Base-by-base conservation (phyloP, 2,888 invertebrate species). In the Eupithecia pulchellata region DNA sequence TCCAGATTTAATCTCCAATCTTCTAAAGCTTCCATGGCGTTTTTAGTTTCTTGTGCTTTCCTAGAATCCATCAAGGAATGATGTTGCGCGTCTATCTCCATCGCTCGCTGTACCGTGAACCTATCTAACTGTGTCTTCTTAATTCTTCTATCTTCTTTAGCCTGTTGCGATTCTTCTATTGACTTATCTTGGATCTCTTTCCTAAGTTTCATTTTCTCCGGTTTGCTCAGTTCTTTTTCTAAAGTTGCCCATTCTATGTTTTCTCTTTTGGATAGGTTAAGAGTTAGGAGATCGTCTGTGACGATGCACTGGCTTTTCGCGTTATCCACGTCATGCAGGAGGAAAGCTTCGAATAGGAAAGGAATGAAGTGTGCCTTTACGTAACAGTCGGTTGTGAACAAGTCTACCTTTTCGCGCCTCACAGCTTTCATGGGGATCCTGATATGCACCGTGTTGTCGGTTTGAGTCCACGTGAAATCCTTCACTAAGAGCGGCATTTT, bases 381-480 rank as follows among this genome's bases (percentile, higher is more conserved):
- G 84, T 97, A 97, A 75, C 95, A 94, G 72, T 96, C 95, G 0
- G 96, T 95, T 0, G 96, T 96, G 78, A 97, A 96, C 58, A 97
- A 86, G 85, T 97, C 96, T 0, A 96, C 95, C 85, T 96, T 96
- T 69, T 95, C 95, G 34, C 94, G 91, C 78, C 93, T 94, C 0
- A 95, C 94, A 8, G 96, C 95, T 81, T 95, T 96, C 64, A 97
- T 83, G 6, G 97, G 96, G 34, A 97, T 95, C 76, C 94, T 94
- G 68, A 98, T 94, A 72, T 95, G 95, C 11, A 98, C 82, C 47
- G 88, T 89, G 52, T 92, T 92, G 17, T 93, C 89, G 1, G 96
- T 96, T 92, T 98, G 97, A 52, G 95, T 95, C 98, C 98, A 98
- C 47, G 95, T 95, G 82, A 94, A 97, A 91, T 97, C 96, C 91